Percentiles rank a stretch among this genome's conserved stretches.
phyloP scores from a whole-genome alignment of 2,113 vertebrate genomes.

The Psilopsiagon aurifrons region DNA sequence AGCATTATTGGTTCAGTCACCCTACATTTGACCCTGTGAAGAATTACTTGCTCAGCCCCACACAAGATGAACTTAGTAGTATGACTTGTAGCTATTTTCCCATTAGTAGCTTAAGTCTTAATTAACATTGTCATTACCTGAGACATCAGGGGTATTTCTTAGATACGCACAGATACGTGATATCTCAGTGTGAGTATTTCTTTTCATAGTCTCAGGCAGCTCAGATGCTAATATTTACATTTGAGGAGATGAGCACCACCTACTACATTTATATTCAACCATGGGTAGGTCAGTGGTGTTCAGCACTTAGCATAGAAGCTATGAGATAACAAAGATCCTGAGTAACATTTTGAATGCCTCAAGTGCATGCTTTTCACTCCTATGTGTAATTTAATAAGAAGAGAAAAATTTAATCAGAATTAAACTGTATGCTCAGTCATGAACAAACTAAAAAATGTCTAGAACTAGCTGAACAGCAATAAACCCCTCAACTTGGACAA shows the following conservation, averaged over 20 bases:
- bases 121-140: neutral
- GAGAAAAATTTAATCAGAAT: neutral
- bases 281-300: neutral
- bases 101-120: neutral
- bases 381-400: neutral
- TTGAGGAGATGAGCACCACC: neutral
- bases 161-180: neutral
- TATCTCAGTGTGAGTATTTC: neutral
- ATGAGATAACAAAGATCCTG: neutral
- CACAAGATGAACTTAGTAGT: neutral
- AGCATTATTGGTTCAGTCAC: neutral
- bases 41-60: neutral
- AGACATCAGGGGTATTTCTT: too few species aligned
- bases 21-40: neutral
- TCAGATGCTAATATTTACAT: neutral
- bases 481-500: neutral
- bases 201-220: neutral
- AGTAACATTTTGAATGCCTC: neutral
- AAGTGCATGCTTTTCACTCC: neutral
- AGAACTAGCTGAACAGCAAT: neutral
- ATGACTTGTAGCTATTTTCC: neutral
- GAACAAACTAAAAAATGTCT: neutral
- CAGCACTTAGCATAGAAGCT: neutral
- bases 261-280: neutral
- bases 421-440: neutral